Conservation (phyloP, 2,797 vertebrate species). For the Ctenosaura bakeri region DNA sequence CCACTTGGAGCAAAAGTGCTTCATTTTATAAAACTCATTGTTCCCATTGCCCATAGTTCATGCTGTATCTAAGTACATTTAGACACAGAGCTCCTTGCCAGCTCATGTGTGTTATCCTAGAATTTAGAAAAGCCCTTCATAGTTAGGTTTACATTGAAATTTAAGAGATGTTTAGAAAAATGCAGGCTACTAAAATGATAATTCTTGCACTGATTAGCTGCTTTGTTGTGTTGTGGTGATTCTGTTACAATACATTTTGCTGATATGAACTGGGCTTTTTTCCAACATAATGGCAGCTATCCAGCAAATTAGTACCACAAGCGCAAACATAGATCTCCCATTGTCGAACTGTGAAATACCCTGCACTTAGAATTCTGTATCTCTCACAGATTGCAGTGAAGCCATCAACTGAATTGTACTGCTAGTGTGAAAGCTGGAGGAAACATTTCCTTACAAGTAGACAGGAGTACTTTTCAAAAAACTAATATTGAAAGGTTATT, state of each 20-base stretch:
- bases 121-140: background rate
- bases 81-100: background rate
- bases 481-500: background rate
- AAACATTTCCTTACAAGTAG: slow-evolving; percentile 5
- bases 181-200: background rate
- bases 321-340: background rate
- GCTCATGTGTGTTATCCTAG: background rate
- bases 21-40: slow-evolving; percentile 2
- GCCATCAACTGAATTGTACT: background rate
- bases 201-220: background rate
- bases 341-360: background rate
- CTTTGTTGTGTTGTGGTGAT: background rate
- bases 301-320: background rate
- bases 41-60: background rate
- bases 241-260: background rate
- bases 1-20: background rate
- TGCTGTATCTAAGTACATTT: background rate
- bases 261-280: slow-evolving; percentile 14
- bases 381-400: background rate
- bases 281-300: background rate
- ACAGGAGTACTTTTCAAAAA: slow-evolving; percentile 7
- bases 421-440: background rate
- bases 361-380: background rate
- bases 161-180: background rate
- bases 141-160: background rate